A percentile compares a stretch with the other conserved stretches of the same genome.
Conservation (phyloP, 2,113 vertebrate genomes). For the Mandrillus leucophaeus region DNA sequence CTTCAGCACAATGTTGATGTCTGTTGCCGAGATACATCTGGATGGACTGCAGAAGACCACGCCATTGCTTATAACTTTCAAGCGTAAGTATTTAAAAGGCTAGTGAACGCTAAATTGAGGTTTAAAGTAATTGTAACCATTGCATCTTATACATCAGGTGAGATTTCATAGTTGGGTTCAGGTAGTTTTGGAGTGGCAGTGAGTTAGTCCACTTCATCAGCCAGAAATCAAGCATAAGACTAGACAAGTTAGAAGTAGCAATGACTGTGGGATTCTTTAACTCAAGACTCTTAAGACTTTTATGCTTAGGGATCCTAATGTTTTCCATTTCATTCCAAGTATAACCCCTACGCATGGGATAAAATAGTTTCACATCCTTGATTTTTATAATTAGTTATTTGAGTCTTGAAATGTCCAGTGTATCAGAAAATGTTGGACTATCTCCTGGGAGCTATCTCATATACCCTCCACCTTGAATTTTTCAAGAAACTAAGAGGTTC, state of each 20-base stretch:
- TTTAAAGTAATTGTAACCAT: not conserved
- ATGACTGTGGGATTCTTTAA: not conserved
- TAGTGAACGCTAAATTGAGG: not conserved
- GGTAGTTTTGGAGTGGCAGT: not conserved
- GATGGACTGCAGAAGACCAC: not conserved
- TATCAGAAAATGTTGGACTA: not conserved
- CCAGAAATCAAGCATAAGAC: not conserved
- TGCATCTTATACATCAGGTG: not conserved
- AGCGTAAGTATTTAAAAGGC: not conserved
- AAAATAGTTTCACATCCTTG: not conserved
- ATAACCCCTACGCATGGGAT: not conserved
- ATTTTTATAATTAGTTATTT: not conserved
- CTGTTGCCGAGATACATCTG: not conserved
- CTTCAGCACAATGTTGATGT: not conserved
- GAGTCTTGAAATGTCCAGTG: not conserved
- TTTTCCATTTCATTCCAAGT: not conserved
- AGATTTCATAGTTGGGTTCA: not conserved
- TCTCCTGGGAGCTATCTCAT: not conserved
- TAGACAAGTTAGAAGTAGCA: not conserved
- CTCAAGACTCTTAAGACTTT: not conserved
- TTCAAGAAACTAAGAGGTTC: not conserved
- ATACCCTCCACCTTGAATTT: not conserved
- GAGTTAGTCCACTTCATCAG: not conserved
- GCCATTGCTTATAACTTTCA: not conserved
- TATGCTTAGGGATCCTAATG: not conserved